Base-by-base conservation (phyloP, 2,888 invertebrate genomes). In the Tachina fera region DNA sequence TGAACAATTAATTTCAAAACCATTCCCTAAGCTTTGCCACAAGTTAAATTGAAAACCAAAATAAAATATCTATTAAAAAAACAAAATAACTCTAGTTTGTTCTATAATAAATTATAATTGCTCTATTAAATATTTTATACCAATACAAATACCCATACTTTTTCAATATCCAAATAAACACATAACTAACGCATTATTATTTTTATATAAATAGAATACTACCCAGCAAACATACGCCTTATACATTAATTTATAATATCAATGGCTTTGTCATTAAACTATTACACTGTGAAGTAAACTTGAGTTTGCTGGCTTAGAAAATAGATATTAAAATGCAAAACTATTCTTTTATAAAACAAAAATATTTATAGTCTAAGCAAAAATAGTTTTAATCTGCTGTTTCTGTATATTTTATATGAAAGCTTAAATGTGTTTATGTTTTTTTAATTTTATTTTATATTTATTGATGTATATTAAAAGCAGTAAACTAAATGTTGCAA, bases 21-120 rank as follows among this genome's bases (percentile, higher is more conserved):
- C 49, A 14, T 43, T 68, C 14, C 56, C 2, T 61, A 43, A n/a
- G 47, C 9, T 76, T 53, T 75, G 31, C 47, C 51, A 70, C 16
- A 61, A 58, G 22, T 60, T 58, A 53, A 70, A 68, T 41, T 68
- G 41, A 77, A 67, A 65, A 47, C 8, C 11, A n/a, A n/a, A 77
- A 47, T 49, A 70, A 65, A 61, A 56, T 49, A 43, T 14, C 2
- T 3, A 31, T 31, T 6, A 70, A 53, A 41, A 39, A 49, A 77
- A 72, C 31, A 72, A 75, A 85, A 79, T 83, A 79, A 72, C 76
- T 83, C 67, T 51, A 80, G 68, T 51, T 31, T 72, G 56, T 80
- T 68, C 61, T 47, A 74, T 80, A 83, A 75, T 86, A 86, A 83
- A 83, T 80, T 56, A 71, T 67, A 76, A 31, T 6, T 61, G 60